Evolutionary conservation across 2,797 vertebrate species (phyloP).

Genomic region (Crocidura indochinensis): DNA sequence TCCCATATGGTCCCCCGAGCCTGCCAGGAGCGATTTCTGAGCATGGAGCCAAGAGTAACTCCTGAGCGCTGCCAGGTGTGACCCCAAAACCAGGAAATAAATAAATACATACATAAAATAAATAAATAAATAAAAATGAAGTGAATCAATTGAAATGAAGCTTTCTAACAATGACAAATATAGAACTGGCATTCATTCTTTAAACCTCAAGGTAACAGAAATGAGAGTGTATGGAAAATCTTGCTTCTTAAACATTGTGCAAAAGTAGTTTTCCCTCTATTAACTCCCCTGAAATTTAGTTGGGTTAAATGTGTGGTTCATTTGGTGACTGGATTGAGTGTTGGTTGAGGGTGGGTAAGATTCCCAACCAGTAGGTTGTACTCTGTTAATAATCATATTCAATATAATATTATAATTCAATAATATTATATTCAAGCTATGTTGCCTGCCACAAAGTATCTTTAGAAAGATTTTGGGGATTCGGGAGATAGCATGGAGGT

Average conservation of each 20-base stretch:
- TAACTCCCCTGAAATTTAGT: slow-evolving; percentile 12
- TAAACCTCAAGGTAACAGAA: not conserved
- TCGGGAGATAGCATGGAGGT: too few species aligned
- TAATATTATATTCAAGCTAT: not conserved
- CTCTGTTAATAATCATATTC: slow-evolving; percentile 20
- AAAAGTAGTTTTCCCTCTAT: not conserved
- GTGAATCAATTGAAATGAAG: slow-evolving; percentile 4
- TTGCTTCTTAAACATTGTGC: not conserved
- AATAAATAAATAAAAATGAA: slow-evolving; percentile 39
- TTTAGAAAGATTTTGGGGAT: not conserved
- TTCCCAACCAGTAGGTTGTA: not conserved
- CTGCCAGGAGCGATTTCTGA: too few species aligned
- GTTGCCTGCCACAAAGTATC: slow-evolving; percentile 32
- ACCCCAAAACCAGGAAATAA: too few species aligned
- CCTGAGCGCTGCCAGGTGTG: too few species aligned
- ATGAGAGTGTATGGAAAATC: not conserved
- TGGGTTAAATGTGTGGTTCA: too few species aligned
- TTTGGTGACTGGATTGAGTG: too few species aligned
- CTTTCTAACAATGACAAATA: not conserved
- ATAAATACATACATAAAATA: too few species aligned
- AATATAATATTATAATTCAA: too few species aligned
- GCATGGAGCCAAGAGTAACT: too few species aligned
- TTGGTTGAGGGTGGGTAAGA: too few species aligned
- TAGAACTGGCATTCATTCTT: not conserved
- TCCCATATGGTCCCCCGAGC: too few species aligned